These are phyloP conservation scores for Synanthedon tipuliformis DNA, from an alignment of 2,888 invertebrate genomes.

Conservation along the genomic window DNA sequence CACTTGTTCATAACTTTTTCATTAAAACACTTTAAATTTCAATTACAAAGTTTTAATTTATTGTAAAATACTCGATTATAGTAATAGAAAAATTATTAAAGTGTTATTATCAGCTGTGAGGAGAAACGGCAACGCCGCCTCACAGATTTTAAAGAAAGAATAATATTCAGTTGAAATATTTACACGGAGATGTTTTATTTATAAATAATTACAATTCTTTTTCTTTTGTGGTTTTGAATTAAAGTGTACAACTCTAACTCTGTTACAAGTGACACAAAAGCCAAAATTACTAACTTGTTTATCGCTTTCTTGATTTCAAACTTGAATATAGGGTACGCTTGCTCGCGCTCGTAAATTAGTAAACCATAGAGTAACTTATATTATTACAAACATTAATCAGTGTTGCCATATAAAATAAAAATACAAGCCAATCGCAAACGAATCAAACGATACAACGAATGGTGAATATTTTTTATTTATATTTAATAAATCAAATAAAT, in stretches of 20 bases:
- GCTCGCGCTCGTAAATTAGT: not conserved
- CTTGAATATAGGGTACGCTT: not conserved
- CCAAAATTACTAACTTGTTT: too few species aligned
- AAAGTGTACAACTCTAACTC: too few species aligned
- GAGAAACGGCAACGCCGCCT: not conserved
- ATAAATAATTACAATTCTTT: not conserved
- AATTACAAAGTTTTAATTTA: slow-evolving; percentile 5
- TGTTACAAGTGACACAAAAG: too few species aligned
- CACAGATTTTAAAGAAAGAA: not conserved
- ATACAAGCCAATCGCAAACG: not conserved
- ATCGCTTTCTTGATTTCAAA: not conserved
- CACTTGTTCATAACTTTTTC: slow-evolving; percentile 44
- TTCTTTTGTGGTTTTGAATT: too few species aligned
- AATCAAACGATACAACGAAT: too few species aligned
- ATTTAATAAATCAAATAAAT: too few species aligned
- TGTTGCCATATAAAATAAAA: not conserved
- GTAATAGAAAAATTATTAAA: not conserved
- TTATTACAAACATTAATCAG: too few species aligned
- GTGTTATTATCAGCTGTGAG: not conserved
- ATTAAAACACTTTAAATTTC: slow-evolving; percentile 15
- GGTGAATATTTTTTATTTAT: too few species aligned
- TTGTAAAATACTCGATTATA: not conserved
- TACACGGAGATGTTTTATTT: not conserved
- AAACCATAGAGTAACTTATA: too few species aligned
- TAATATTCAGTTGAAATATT: not conserved